phyloP scores from a whole-genome alignment of 2,113 vertebrate genomes.

The Apaloderma vittatum region DNA sequence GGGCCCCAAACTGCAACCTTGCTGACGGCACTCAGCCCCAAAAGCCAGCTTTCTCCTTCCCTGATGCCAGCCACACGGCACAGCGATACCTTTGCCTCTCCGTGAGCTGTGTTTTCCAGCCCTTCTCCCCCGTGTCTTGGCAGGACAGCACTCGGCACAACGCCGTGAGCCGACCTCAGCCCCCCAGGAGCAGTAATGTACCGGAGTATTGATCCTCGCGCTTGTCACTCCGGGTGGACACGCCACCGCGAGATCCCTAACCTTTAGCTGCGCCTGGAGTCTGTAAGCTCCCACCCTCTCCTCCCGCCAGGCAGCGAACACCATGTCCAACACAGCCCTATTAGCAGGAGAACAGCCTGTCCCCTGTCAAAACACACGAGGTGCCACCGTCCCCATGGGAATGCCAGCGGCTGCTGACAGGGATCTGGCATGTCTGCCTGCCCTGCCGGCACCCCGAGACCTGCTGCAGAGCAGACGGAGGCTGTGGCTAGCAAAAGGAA shows the following conservation, averaged over 20 bases:
- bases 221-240: neutral
- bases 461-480: neutral
- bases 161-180: neutral
- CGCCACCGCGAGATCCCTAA: conserved; percentile 55
- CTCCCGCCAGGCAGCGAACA: conserved; percentile 28
- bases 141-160: neutral
- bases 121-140: accelerated
- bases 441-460: neutral
- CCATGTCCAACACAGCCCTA: conserved; percentile 44
- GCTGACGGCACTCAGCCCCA: accelerated
- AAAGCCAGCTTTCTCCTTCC: neutral
- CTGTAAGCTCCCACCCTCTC: conserved; percentile 36
- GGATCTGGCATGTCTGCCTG: neutral
- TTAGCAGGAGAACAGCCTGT: conserved; percentile 57
- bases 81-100: accelerated
- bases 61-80: accelerated
- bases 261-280: conserved; percentile 44
- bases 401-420: neutral
- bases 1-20: accelerated
- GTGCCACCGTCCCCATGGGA: conserved; percentile 33
- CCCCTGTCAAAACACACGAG: conserved; percentile 69
- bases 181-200: conserved; percentile 59
- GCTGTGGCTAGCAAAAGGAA: neutral
- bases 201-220: conserved; percentile 77
- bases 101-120: neutral